Percentiles rank a stretch among this genome's conserved stretches.
phyloP scores from a whole-genome alignment of 2,113 vertebrate genomes.

The Pedionomus torquatus region DNA sequence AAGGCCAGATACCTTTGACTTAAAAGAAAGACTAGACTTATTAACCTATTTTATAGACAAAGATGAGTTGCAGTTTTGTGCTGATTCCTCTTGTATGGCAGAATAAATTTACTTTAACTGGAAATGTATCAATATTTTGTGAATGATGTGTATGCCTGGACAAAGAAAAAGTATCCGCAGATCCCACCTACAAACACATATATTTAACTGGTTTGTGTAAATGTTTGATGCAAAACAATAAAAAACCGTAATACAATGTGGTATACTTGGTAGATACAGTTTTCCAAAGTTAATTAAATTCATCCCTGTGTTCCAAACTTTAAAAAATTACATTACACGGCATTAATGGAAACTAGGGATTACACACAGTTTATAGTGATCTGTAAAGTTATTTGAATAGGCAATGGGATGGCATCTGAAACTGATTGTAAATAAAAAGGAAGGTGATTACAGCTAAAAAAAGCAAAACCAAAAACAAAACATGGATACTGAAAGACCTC shows the following conservation, averaged over 20 bases:
- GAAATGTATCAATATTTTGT: neutral
- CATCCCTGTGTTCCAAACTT: neutral
- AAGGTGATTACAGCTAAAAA: neutral
- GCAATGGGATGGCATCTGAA: neutral
- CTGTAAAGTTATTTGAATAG: neutral
- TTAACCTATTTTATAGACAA: neutral
- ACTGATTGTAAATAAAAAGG: neutral
- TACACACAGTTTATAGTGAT: neutral
- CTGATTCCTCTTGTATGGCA: neutral
- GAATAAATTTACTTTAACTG: neutral
- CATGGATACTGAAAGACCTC: neutral
- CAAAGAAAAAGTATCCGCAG: neutral
- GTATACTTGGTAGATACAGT: neutral
- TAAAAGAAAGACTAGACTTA: neutral
- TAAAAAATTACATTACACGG: neutral
- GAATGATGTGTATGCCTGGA: neutral
- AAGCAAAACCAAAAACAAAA: neutral
- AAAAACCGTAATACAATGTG: neutral
- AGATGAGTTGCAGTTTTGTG: neutral
- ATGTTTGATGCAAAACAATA: neutral
- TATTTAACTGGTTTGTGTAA: neutral
- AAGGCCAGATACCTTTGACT: neutral
- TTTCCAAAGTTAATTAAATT: neutral
- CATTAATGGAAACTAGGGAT: neutral
- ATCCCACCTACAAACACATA: neutral